phyloP scores from a whole-genome alignment of 2,797 vertebrate species.

The Hemibagrus guttatus region DNA sequence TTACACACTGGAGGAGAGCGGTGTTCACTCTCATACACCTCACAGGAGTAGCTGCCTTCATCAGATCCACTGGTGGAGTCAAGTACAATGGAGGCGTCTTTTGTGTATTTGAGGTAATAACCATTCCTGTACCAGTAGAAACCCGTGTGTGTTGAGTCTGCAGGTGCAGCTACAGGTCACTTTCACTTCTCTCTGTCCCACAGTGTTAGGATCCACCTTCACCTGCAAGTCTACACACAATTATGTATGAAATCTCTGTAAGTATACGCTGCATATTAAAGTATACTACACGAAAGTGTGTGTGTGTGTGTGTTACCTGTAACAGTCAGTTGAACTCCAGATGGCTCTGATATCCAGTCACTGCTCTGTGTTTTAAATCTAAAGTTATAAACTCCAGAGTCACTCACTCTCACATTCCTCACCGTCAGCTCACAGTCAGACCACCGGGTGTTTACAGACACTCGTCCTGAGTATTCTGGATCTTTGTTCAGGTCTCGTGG shows the following conservation, averaged over 20 bases:
- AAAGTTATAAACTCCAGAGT: too few relatives aligned
- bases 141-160: neutral
- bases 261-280: neutral
- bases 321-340: too few relatives aligned
- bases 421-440: neutral
- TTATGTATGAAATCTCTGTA: neutral
- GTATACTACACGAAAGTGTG: neutral
- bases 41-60: slow-evolving; percentile 33
- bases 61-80: rapidly evolving
- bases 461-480: slow-evolving; percentile 1
- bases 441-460: neutral
- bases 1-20: slow-evolving; percentile 29
- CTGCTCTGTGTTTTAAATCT: too few relatives aligned
- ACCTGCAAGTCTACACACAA: slow-evolving; percentile 26
- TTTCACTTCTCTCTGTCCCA: slow-evolving; percentile 11
- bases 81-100: neutral
- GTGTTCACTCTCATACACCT: neutral
- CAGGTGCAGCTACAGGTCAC: slow-evolving; percentile 37
- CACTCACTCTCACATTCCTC: too few relatives aligned
- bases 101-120: neutral
- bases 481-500: neutral
- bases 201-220: slow-evolving; percentile 16
- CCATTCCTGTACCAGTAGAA: slow-evolving; percentile 10
- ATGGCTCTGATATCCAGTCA: too few relatives aligned
- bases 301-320: too few relatives aligned